These are phyloP conservation scores for Caenorhabditis drosophilae DNA, from an alignment of 2,888 invertebrate genomes.

Conservation along the genomic window DNA sequence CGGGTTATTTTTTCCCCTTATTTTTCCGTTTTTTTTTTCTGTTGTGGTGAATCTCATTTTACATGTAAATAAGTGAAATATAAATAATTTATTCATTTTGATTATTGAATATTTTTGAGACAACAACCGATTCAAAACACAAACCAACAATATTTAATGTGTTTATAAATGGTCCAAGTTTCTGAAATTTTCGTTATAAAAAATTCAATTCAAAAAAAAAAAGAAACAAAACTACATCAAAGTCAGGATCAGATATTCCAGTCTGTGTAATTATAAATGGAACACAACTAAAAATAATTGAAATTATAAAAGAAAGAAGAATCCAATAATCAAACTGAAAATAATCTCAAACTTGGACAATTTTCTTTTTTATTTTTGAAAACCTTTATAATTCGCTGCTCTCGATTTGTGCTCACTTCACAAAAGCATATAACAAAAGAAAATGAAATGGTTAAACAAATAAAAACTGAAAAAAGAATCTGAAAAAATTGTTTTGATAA, in stretches of 20 bases:
- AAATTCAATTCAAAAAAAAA: neutral
- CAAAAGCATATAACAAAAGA: slow-evolving; percentile 23
- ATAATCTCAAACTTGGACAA: neutral
- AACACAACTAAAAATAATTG: slow-evolving; percentile 17
- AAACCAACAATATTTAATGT: slow-evolving; percentile 22
- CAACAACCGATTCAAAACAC: slow-evolving; percentile 23
- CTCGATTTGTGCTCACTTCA: slow-evolving; percentile 13
- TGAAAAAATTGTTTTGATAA: neutral
- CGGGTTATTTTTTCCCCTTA: neutral
- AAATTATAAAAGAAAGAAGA: slow-evolving; percentile 23
- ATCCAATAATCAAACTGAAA: slow-evolving; percentile 34
- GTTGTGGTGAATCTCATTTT: neutral
- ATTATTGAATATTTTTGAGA: slow-evolving; percentile 29
- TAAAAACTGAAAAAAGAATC: slow-evolving; percentile 17
- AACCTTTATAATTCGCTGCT: slow-evolving; percentile 21
- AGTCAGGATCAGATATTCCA: slow-evolving; percentile 4
- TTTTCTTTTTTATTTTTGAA: neutral
- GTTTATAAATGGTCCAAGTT: slow-evolving; percentile 26
- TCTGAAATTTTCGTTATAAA: slow-evolving; percentile 8
- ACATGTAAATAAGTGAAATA: neutral
- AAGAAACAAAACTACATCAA: neutral
- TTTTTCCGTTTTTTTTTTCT: neutral
- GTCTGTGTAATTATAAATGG: slow-evolving; percentile 19
- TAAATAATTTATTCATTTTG: slow-evolving; percentile 24
- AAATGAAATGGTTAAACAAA: slow-evolving; percentile 7